phyloP scores from a whole-genome alignment of 1,140 invertebrate species.

The Limonius californicus region DNA sequence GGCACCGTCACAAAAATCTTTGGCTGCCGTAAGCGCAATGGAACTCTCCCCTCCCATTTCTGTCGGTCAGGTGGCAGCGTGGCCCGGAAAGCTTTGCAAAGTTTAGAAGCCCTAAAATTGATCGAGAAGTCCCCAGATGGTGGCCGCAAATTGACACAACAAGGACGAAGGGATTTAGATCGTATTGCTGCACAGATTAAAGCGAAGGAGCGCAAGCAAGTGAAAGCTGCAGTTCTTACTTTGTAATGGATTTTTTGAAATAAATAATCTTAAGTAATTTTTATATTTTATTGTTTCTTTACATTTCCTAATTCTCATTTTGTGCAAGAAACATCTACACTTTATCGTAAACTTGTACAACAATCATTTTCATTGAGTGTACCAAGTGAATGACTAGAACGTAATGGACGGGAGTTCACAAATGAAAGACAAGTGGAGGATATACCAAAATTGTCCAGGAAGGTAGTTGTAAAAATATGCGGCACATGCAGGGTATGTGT shows the following conservation, averaged over 20 bases:
- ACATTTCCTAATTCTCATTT: neutral
- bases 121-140: slow-evolving; percentile 88
- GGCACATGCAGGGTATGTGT: too few relatives aligned
- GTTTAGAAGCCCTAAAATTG: slow-evolving; percentile 87
- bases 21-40: slow-evolving; percentile 92
- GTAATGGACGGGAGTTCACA: slow-evolving; percentile 6
- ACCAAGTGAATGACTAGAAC: slow-evolving; percentile 3
- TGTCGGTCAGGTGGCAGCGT: slow-evolving; percentile 84
- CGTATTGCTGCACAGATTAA: slow-evolving; percentile 94
- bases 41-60: slow-evolving; percentile 93
- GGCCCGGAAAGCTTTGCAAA: slow-evolving; percentile 90
- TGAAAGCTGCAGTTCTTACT: slow-evolving; percentile 35
- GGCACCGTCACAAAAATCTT: slow-evolving; percentile 95
- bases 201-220: slow-evolving; percentile 54
- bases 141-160: slow-evolving; percentile 82
- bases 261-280: slow-evolving; percentile 2
- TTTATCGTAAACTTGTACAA: too few relatives aligned
- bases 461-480: too few relatives aligned
- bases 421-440: neutral
- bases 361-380: too few relatives aligned
- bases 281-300: neutral
- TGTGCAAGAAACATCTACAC: neutral
- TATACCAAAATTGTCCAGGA: too few relatives aligned
- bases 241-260: neutral
- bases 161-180: slow-evolving; percentile 94